phyloP scores from a whole-genome alignment of 2,113 vertebrate species.

The Scolopax mira region DNA sequence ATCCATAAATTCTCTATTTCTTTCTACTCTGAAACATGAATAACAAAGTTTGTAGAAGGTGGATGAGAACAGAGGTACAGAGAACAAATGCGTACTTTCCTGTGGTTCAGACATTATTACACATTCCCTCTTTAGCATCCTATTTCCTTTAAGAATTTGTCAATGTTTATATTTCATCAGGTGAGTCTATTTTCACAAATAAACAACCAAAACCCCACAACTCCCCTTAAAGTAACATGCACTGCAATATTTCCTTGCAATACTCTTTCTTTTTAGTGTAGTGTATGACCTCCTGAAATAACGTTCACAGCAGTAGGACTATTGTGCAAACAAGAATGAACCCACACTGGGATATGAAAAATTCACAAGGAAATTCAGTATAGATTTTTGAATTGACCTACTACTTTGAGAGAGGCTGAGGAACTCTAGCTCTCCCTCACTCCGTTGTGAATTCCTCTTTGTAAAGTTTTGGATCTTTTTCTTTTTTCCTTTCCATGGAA shows the following conservation, averaged over 20 bases:
- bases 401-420: not conserved
- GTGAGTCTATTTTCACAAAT: not conserved
- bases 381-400: not conserved
- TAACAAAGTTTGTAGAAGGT: not conserved
- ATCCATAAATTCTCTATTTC: not conserved
- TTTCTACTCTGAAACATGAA: not conserved
- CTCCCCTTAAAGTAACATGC: not conserved
- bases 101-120: not conserved
- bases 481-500: not conserved
- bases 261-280: not conserved
- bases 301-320: not conserved
- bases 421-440: not conserved
- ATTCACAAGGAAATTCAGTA: not conserved
- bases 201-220: not conserved
- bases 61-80: not conserved
- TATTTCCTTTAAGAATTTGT: not conserved
- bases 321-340: not conserved
- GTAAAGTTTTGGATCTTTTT: not conserved
- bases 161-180: not conserved
- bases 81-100: not conserved
- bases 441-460: not conserved
- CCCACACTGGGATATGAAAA: not conserved
- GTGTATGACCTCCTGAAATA: not conserved
- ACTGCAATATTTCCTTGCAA: not conserved
- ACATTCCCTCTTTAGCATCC: not conserved